phyloP scores from a whole-genome alignment of 1,140 invertebrate genomes.

The Caerostris extrusa region DNA sequence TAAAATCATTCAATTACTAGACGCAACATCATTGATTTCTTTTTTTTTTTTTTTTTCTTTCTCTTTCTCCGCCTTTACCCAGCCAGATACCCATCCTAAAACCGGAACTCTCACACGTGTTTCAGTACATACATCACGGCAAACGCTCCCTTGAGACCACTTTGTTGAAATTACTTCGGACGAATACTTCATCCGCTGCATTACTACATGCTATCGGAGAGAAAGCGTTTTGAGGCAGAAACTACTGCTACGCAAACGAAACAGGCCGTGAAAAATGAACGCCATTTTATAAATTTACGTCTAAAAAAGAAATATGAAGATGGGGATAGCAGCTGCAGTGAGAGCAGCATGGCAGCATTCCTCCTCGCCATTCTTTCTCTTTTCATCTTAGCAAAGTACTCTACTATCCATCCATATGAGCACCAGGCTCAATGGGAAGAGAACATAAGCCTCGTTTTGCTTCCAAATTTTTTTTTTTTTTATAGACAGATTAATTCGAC shows the following conservation, averaged over 20 bases:
- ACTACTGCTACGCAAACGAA: neutral
- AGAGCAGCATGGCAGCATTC: neutral
- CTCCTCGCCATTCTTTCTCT: neutral
- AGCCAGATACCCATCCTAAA: neutral
- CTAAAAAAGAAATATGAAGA: constrained; percentile 34
- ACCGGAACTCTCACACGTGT: neutral
- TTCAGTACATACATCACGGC: neutral
- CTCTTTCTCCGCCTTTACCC: neutral
- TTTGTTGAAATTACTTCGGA: constrained; percentile 4
- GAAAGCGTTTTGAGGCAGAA: neutral
- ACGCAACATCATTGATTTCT: neutral
- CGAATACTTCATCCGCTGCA: constrained; percentile 42
- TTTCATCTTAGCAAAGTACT: constrained; percentile 1
- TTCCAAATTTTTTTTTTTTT: neutral
- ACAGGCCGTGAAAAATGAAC: constrained; percentile 18
- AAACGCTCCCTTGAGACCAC: neutral
- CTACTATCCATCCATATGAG: neutral
- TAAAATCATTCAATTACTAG: constrained; percentile 1
- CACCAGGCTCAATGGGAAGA: neutral
- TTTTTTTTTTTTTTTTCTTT: too few species aligned
- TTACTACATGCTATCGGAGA: neutral
- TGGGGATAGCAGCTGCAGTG: neutral
- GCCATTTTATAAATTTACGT: constrained; percentile 44
- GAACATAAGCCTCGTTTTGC: neutral
- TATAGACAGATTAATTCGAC: neutral